These are phyloP conservation scores for Lycocorax pyrrhopterus DNA, from an alignment of 2,113 vertebrate genomes.

Conservation along the genomic window DNA sequence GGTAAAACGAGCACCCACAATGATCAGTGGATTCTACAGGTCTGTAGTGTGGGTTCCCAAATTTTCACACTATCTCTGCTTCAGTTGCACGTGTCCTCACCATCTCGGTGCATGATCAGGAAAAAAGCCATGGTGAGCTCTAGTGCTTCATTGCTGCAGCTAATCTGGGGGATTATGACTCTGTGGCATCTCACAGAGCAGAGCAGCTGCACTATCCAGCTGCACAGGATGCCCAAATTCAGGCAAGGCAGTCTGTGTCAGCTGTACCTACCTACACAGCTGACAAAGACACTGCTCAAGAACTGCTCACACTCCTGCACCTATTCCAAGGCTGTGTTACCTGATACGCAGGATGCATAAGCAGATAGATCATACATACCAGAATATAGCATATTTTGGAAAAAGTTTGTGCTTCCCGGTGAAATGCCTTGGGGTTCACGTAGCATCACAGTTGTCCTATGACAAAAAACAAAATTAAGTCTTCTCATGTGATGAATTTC, in stretches of 20 bases:
- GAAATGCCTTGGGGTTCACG: not conserved
- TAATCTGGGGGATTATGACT: not conserved
- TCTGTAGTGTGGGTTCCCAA: not conserved
- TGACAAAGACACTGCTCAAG: not conserved
- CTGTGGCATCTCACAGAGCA: not conserved
- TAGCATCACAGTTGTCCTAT: not conserved
- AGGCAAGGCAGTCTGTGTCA: not conserved
- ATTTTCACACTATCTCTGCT: not conserved
- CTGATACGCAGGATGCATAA: not conserved
- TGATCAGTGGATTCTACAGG: not conserved
- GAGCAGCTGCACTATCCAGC: not conserved
- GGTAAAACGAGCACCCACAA: not conserved
- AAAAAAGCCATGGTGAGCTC: not conserved
- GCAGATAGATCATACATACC: not conserved
- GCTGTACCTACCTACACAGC: too few relatives aligned
- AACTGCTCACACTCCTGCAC: not conserved
- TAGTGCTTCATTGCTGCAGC: not conserved
- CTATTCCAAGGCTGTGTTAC: not conserved
- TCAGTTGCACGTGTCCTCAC: not conserved
- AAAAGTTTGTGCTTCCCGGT: not conserved
- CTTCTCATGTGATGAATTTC: not conserved
- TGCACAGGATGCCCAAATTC: not conserved
- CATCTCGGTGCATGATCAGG: too few relatives aligned
- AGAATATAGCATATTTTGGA: not conserved
- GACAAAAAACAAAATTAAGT: not conserved